Base-by-base conservation (phyloP, 2,888 invertebrate species). In the Nomada ferruginata region DNA sequence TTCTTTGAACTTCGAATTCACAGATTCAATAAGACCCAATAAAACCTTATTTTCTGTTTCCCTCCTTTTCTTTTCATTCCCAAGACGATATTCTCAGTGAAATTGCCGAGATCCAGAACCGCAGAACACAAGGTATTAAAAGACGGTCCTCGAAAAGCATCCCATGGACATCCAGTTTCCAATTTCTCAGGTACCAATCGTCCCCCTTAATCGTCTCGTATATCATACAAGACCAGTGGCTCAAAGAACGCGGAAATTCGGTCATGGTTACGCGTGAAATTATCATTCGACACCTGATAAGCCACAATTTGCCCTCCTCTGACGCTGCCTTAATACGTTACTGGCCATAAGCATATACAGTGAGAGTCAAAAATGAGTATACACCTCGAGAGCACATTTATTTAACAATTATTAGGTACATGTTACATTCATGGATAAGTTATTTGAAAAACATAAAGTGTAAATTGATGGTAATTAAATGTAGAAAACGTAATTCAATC, bases 111-210 rank as follows among this genome's bases (percentile, higher is more conserved):
- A 55, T n/a, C 36, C 29, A 59, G 18, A 47, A 78, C 77, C 61
- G 20, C 61, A 68, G 59, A 42, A 50, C 47, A 26, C 11, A 23
- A 68, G 29, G 60, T 15, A 42, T 47, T 36, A 23, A 55, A 52
- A 50, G 36, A 13, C 59, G 13, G 42, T n/a, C 47, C 23, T 9
- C 20, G 60, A 36, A 36, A 76, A 78, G 55, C 61, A 50, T 76
- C 55, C 47, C 68, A 36, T 44, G 13, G 23, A 18, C 59, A 5
- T 47, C 26, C n/a, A 77, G 68, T 77, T 78, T 78, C 68, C 78
- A 77, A 63, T 78, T 78, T 78, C 78, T 44, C 23, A 63, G 61
- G 55, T 68, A 50, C 13, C 42, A 57, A 75, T 52, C 78, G 50
- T 55, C 15, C 53, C 20, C 20, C 26, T 63, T 66, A 36, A 77